These are phyloP conservation scores for Athripsodes cinereus DNA, from an alignment of 2,888 invertebrate species.

Conservation along the genomic window DNA sequence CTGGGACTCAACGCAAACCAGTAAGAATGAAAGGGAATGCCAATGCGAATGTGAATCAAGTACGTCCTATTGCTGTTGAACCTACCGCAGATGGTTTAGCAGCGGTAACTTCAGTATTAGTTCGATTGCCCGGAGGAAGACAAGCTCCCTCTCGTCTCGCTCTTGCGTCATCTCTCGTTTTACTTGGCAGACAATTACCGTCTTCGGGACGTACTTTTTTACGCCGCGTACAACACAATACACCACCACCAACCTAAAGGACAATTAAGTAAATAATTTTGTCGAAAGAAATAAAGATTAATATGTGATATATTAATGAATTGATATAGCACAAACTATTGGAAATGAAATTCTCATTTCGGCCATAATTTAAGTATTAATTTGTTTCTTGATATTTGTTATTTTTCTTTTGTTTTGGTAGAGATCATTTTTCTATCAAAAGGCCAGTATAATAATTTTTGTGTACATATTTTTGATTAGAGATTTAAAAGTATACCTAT, in stretches of 20 bases:
- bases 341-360: too few species aligned
- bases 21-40: conserved; percentile 35
- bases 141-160: conserved; percentile 74
- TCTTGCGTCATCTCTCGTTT: conserved; percentile 73
- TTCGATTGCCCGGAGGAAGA: conserved; percentile 81
- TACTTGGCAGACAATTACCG: conserved; percentile 56
- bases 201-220: conserved; percentile 33
- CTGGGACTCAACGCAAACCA: conserved; percentile 32
- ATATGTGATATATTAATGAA: background rate
- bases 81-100: conserved; percentile 84
- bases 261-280: background rate
- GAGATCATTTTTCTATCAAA: too few species aligned
- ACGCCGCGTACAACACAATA: conserved; percentile 28
- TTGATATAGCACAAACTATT: too few species aligned
- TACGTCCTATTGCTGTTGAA: conserved; percentile 84
- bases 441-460: too few species aligned
- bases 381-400: too few species aligned
- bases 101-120: conserved; percentile 87
- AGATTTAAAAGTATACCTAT: too few species aligned
- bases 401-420: too few species aligned
- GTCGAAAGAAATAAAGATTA: too few species aligned
- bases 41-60: conserved; percentile 44
- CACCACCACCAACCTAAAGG: conserved; percentile 10
- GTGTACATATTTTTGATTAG: too few species aligned
- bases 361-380: too few species aligned